Evolutionary conservation across 1,140 invertebrate genomes (phyloP).

Genomic region (Oedothorax gibbosus): DNA sequence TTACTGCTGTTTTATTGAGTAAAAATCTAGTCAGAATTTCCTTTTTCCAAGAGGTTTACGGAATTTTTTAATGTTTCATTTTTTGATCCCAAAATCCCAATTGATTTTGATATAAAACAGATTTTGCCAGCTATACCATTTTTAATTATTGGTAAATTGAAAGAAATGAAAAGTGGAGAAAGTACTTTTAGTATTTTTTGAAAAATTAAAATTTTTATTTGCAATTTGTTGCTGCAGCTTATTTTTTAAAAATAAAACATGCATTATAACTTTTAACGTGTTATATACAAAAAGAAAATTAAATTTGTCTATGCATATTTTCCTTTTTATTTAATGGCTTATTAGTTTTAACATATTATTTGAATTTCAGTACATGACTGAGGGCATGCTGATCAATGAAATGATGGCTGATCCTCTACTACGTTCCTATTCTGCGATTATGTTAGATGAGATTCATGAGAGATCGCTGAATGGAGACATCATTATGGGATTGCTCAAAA

Average conservation of each 20-base stretch:
- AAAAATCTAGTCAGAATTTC: no score
- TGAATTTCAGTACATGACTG: slow-evolving; percentile 86
- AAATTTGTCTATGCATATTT: not conserved
- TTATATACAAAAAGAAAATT: not conserved
- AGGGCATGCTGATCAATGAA: slow-evolving; percentile 93
- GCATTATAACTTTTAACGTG: no score
- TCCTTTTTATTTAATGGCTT: not conserved
- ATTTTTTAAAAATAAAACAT: no score
- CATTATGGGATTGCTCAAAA: slow-evolving; percentile 92
- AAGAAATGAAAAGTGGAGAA: no score
- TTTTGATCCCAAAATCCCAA: no score
- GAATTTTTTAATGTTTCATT: no score
- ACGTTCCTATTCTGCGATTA: slow-evolving; percentile 87
- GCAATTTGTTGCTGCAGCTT: not conserved
- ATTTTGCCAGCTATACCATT: no score
- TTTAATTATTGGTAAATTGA: no score
- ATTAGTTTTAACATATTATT: not conserved
- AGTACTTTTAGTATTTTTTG: not conserved
- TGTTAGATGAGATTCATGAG: slow-evolving; percentile 98
- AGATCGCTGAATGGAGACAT: slow-evolving; percentile 93
- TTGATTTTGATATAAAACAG: no score
- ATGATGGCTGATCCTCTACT: slow-evolving; percentile 95
- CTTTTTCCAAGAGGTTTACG: no score
- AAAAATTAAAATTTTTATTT: not conserved
- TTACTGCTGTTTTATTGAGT: no score